Evolutionary conservation across 2,113 vertebrate species (phyloP).

Genomic region (cat (Felis catus)): F.catus_Fca126_mat1.0 CM031419.1:22409501-22410000

Average conservation of each 20-base stretch:
- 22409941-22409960: not conserved
- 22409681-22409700: not conserved
- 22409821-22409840: not conserved
- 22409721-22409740: too few species aligned
- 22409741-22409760: not conserved
- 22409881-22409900: too few species aligned
- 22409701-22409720: not conserved
- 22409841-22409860: not conserved
- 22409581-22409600: not conserved
- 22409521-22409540: not conserved
- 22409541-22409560: not conserved
- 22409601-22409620: not conserved
- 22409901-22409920: not conserved
- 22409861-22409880: not conserved
- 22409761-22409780: not conserved
- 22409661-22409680: not conserved
- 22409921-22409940: not conserved
- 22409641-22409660: not conserved
- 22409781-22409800: not conserved
- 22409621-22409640: rapidly evolving
- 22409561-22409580: not conserved
- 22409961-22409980: not conserved
- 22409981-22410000: not conserved
- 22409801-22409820: not conserved
- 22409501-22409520: not conserved